Conservation (phyloP, 2,113 vertebrate genomes). For the Rallus limicola region DNA sequence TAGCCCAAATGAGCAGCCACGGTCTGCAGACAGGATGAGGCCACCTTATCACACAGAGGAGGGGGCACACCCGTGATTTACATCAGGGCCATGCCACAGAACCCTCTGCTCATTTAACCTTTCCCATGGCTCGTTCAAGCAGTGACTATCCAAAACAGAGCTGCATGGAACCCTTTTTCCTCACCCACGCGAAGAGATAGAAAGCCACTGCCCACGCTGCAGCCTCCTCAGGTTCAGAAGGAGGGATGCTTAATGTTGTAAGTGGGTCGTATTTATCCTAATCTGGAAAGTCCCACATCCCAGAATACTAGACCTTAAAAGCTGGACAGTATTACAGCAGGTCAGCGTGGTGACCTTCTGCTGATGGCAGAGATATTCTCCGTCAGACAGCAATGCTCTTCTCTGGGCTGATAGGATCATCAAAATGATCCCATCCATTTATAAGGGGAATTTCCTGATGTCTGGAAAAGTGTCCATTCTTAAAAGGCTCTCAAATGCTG, state of each 20-base stretch:
- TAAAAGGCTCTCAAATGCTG: background rate
- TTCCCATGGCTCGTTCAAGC: accelerated
- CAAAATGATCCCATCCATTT: background rate
- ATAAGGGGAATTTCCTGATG: background rate
- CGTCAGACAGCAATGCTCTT: background rate
- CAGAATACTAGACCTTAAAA: background rate
- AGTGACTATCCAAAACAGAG: background rate
- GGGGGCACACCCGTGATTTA: background rate
- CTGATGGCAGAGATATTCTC: background rate
- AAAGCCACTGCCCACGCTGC: background rate
- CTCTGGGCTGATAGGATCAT: background rate
- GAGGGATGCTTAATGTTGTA: background rate
- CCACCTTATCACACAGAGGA: background rate
- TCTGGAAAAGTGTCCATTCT: background rate
- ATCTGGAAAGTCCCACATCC: background rate
- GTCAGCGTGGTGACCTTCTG: background rate
- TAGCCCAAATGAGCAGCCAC: background rate
- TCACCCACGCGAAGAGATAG: background rate
- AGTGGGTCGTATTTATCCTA: background rate
- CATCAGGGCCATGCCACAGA: background rate
- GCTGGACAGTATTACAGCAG: background rate
- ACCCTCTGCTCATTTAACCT: background rate
- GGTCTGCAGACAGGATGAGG: background rate
- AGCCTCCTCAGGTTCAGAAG: background rate
- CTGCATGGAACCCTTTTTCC: background rate